Conservation (phyloP, 2,888 invertebrate genomes). For the Urechis unicinctus region DNA sequence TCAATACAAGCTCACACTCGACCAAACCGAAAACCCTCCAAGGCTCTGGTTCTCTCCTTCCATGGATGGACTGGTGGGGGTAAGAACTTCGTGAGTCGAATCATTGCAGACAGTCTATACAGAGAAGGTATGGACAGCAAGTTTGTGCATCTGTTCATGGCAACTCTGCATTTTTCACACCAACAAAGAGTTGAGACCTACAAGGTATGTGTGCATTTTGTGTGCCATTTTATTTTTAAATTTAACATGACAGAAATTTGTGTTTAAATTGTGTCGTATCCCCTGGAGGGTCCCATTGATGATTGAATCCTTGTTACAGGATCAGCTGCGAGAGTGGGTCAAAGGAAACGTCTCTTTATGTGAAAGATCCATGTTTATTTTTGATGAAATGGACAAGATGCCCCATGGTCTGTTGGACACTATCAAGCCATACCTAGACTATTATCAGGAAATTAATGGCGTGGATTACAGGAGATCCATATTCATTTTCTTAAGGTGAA, state of each 20-base stretch:
- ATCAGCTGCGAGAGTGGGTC: slow-evolving; percentile 54
- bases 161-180: slow-evolving; percentile 73
- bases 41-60: too few relatives aligned
- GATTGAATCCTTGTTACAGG: slow-evolving; percentile 32
- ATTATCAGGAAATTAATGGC: slow-evolving; percentile 66
- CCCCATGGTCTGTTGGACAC: slow-evolving; percentile 73
- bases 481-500: slow-evolving; percentile 75
- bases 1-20: too few relatives aligned
- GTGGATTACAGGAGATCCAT: slow-evolving; percentile 70
- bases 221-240: neutral
- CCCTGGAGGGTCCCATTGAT: too few relatives aligned
- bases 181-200: slow-evolving; percentile 56
- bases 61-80: slow-evolving; percentile 90
- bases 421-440: slow-evolving; percentile 83
- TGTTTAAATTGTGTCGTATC: neutral
- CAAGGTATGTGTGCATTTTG: too few relatives aligned
- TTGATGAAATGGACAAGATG: slow-evolving; percentile 96
- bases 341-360: slow-evolving; percentile 63
- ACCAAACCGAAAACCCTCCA: too few relatives aligned
- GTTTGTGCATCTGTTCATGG: too few relatives aligned
- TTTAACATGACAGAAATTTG: neutral
- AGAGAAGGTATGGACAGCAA: slow-evolving; percentile 64
- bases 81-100: too few relatives aligned
- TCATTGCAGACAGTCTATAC: slow-evolving; percentile 51
- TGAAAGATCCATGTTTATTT: slow-evolving; percentile 76